These are phyloP conservation scores for Carpatolechia fugitivella DNA, from an alignment of 2,888 invertebrate genomes.

Conservation along the genomic window DNA sequence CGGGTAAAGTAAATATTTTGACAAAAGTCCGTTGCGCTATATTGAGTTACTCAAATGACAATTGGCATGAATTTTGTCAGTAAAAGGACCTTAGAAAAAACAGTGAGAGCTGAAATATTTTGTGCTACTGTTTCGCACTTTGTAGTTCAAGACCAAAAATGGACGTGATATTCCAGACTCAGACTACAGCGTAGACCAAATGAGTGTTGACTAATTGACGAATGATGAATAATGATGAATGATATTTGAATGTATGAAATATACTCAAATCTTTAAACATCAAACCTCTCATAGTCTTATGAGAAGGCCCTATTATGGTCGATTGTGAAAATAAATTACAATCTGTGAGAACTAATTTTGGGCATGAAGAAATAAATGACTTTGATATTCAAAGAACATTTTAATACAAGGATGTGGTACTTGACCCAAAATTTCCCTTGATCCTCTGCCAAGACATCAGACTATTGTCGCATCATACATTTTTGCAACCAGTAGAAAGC, in stretches of 20 bases:
- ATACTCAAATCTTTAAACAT: no score
- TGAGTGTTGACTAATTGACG: no score
- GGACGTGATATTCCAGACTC: no score
- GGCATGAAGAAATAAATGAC: not conserved
- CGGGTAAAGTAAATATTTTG: slow-evolving; percentile 74
- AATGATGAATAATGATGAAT: no score
- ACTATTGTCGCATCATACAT: slow-evolving; percentile 23
- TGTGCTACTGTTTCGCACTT: no score
- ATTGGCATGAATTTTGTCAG: slow-evolving; percentile 47
- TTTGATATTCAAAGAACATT: not conserved
- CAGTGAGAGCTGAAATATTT: not conserved
- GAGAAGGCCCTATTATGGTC: no score
- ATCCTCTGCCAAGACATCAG: slow-evolving; percentile 47
- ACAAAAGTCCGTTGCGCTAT: slow-evolving; percentile 71
- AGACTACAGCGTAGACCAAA: no score
- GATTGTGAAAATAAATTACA: no score
- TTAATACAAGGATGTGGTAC: slow-evolving; percentile 6
- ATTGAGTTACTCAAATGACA: slow-evolving; percentile 69
- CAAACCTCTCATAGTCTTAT: not conserved
- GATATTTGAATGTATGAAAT: no score
- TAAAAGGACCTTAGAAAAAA: slow-evolving; percentile 46
- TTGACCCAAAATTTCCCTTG: slow-evolving; percentile 33
- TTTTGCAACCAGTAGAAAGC: slow-evolving; percentile 37
- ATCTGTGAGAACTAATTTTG: no score
- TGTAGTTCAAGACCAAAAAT: no score